Evolutionary conservation across 2,113 vertebrate species (phyloP).

Genomic region (Phyllostomus discolor): DNA sequence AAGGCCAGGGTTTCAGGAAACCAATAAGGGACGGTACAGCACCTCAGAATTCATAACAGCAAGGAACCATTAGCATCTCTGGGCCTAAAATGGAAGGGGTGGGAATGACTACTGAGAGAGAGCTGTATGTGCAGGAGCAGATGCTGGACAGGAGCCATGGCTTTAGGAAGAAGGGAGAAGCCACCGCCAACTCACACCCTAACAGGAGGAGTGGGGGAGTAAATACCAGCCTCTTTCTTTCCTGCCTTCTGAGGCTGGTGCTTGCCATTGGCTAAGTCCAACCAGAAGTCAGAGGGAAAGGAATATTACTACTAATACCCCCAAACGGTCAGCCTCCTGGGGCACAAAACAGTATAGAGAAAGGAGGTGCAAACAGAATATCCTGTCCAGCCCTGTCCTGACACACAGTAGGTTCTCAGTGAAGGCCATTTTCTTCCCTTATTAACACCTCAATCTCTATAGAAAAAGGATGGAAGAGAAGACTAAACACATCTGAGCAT

Average conservation of each 20-base stretch:
- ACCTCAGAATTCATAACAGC: background rate
- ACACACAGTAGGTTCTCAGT: background rate
- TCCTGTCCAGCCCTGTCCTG: background rate
- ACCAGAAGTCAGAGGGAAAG: background rate
- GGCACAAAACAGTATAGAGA: background rate
- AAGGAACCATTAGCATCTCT: background rate
- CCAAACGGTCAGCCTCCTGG: background rate
- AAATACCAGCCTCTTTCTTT: background rate
- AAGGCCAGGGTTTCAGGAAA: background rate
- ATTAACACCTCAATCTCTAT: background rate
- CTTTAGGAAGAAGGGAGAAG: background rate
- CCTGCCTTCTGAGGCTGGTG: background rate
- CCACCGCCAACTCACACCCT: background rate
- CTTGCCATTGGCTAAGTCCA: background rate
- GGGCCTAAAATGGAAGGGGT: background rate
- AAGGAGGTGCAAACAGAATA: background rate
- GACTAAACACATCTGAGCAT: background rate
- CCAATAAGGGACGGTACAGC: background rate
- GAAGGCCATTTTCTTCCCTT: background rate
- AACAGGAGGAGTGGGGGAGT: background rate
- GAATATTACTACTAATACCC: background rate
- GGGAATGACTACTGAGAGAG: background rate
- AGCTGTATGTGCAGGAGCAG: background rate
- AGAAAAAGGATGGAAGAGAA: background rate
- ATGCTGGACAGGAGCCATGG: background rate